Base-by-base conservation (phyloP, 2,888 invertebrate species). In the Papilio protenor region DNA sequence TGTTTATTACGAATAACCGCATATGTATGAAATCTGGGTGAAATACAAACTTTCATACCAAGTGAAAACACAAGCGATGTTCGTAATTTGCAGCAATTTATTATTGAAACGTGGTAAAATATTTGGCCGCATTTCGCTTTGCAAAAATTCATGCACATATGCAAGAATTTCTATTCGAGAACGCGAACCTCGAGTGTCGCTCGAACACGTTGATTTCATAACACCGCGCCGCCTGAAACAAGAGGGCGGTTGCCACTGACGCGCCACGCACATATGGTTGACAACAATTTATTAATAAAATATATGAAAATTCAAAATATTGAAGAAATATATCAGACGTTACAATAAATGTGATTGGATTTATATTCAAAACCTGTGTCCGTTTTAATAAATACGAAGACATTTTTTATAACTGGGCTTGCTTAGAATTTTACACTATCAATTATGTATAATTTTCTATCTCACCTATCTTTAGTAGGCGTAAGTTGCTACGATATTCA, bases 181-280 rank as follows among this genome's bases (percentile, higher is more conserved):
- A 89, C 89, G 91, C 88, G 90, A 90, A 89, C 86, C 88, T 84
- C 87, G 89, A 92, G 92, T 91, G 92, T 91, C 91, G 93, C 94
- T 93, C 91, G 91, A 93, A 93, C 94, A 93, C 94, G 94, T 92
- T 94, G 94, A 94, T 94, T 94, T 94, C 94, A 94, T 94, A 94
- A 94, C 94, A 92, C 90, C 90, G 89, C 88, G 88, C 91, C 87
- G 90, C 87, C 90, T 91, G 92, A 88, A 92, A 92, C 92, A 93
- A 94, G 94, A 92, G 93, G 94, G 94, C 90, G 93, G 93, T 45
- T 88, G 92, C 91, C 91, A 92, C 91, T 91, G 90, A 88, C 88
- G 86, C 91, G 89, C 88, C 90, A 86, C 86, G 80, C 79, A 78
- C 79, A 69, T 83, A 88, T 89, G 88, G 86, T 80, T 89, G 85